phyloP scores from a whole-genome alignment of 1,140 invertebrate genomes.

The Monochamus saltuarius region DNA sequence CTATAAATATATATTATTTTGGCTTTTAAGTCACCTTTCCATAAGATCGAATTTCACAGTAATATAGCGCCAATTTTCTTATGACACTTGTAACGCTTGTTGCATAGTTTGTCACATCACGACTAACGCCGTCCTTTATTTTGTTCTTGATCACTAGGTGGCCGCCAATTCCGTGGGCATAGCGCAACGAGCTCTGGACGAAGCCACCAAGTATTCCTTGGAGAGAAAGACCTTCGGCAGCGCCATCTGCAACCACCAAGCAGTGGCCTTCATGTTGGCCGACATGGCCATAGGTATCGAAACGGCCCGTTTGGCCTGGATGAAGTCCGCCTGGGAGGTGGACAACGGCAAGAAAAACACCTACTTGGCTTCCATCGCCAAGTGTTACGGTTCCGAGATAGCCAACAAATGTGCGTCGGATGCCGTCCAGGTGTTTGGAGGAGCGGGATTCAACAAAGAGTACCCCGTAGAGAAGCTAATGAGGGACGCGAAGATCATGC shows the following conservation, averaged over 20 bases:
- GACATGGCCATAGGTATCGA: constrained; percentile 94
- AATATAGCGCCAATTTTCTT: too few species aligned
- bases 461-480: constrained; percentile 98
- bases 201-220: constrained; percentile 87
- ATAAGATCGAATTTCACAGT: too few species aligned
- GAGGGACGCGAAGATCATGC: constrained; percentile 97
- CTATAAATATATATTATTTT: too few species aligned
- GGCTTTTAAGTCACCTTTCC: too few species aligned
- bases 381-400: constrained; percentile 86
- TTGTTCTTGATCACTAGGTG: constrained; percentile 57
- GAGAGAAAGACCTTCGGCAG: constrained; percentile 93
- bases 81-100: too few species aligned
- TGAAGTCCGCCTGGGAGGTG: constrained; percentile 81
- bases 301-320: constrained; percentile 78
- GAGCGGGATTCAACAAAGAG: constrained; percentile 93
- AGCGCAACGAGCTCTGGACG: constrained; percentile 84
- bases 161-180: constrained; percentile 85
- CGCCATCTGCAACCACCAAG: constrained; percentile 80
- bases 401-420: constrained; percentile 95
- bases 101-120: too few species aligned
- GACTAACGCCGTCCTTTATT: too few species aligned
- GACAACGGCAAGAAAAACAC: constrained; percentile 80
- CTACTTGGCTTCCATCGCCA: constrained; percentile 87
- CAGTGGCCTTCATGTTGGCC: constrained; percentile 89
- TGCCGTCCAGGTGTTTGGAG: constrained; percentile 94